Conservation (phyloP, 2,113 vertebrate genomes). For the Raphicerus campestris region DNA sequence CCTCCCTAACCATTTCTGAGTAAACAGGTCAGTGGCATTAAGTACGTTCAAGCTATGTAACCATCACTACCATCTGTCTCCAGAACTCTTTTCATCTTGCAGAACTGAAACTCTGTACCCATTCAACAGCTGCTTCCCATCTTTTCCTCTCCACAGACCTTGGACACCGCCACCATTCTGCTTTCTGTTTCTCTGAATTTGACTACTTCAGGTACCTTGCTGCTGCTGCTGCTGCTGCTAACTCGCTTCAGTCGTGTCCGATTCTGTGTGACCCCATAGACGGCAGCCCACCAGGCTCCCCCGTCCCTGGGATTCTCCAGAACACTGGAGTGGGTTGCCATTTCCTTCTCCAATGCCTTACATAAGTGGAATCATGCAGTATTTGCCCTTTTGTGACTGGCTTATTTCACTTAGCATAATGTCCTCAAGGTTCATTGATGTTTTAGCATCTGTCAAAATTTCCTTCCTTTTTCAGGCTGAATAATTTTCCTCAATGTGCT, state of each 20-base stretch:
- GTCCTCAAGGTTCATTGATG: background rate
- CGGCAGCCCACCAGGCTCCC: too few relatives aligned
- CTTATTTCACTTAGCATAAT: background rate
- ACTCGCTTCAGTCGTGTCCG: too few relatives aligned
- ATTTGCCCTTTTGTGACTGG: background rate
- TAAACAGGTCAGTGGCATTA: background rate
- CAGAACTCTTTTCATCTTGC: background rate
- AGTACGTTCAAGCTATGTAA: accelerated
- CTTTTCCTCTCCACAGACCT: background rate
- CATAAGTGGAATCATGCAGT: background rate
- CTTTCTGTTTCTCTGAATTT: background rate
- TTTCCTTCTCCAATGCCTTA: background rate
- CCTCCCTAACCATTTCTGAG: background rate
- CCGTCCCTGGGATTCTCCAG: too few relatives aligned
- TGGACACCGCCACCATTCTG: background rate
- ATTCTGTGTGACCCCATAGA: too few relatives aligned
- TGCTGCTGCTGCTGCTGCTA: too few relatives aligned
- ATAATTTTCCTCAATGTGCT: background rate
- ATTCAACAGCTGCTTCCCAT: background rate
- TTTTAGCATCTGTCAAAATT: background rate
- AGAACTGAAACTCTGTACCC: background rate
- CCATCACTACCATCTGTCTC: accelerated
- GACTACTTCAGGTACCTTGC: too few relatives aligned
- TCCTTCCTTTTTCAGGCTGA: background rate
- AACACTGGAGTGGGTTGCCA: too few relatives aligned